Evolutionary conservation across 2,113 vertebrate species (phyloP), one percentile per base, ranked within the genome.

Genomic region (Columba livia): DNA sequence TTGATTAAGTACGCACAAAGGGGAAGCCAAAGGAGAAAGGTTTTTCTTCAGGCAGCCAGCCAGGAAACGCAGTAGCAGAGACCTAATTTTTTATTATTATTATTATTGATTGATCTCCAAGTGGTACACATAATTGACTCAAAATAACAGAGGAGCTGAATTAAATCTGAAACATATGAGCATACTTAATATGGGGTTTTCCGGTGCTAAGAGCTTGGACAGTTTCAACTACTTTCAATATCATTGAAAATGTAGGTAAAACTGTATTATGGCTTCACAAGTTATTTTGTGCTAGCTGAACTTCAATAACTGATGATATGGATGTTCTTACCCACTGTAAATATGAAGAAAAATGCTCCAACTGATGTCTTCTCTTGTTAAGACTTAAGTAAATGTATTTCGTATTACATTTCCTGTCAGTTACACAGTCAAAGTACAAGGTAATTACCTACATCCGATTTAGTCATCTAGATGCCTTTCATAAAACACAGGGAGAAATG

Each of bases 371-470:
- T 90, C 42, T 86, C 73, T 79, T 93, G 83, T 90, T 94, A 95
- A 92, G 83, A 90, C 84, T 89, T 93, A 94, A 94, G 86, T 84
- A 94, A 97, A 97, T 94, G 91, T 66, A 90, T 89, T 95, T 89
- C 86, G 36, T 92, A 92, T 90, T 93, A 94, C 77, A 87, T 95
- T 96, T 96, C 73, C 86, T 96, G 86, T 90, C 92, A 94, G 89
- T 92, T 94, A 79, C 53, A 81, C 70, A 92, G 84, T 69, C 79
- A 85, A 90, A 95, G 86, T 83, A 94, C 88, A 93, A 94, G 95
- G 93, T 96, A 94, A 96, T 96, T 96, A 94, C 93, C 88, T 93
- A 93, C 77, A 95, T 95, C 95, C 21, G 77, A 96, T 96, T 87
- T 92, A 97, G 93, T 97, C 69, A 93, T 95, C 83, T 96, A 64